These are phyloP conservation scores for Cynopterus sphinx DNA, from an alignment of 2,797 vertebrate genomes.

Conservation along the genomic window DNA sequence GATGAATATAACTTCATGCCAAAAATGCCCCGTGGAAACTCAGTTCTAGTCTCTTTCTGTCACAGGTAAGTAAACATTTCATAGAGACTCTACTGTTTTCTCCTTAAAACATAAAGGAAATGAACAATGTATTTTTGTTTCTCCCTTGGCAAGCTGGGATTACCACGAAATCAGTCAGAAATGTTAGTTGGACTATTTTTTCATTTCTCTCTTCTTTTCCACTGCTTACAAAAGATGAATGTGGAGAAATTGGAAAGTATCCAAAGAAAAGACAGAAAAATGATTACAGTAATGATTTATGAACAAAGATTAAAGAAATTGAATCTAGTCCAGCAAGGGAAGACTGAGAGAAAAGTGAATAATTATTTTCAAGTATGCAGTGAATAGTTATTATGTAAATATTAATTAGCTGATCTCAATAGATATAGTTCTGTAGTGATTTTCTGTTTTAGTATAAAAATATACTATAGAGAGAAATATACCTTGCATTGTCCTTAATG, in stretches of 20 bases:
- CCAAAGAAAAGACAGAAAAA: slow-evolving; percentile 23
- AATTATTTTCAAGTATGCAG: slow-evolving; percentile 23
- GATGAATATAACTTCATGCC: neutral
- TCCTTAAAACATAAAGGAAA: neutral
- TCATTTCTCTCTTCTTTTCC: neutral
- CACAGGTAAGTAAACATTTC: neutral
- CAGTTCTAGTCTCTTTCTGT: neutral
- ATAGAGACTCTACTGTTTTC: neutral
- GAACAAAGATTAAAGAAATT: slow-evolving; percentile 62
- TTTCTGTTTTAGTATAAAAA: neutral
- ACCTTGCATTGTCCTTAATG: accelerated
- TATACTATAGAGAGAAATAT: neutral
- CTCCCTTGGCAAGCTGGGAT: neutral
- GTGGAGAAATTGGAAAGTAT: neutral
- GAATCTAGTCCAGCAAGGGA: neutral
- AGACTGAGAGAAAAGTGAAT: slow-evolving; percentile 35
- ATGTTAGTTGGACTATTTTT: neutral
- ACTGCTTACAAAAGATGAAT: neutral
- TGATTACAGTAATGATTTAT: slow-evolving; percentile 27
- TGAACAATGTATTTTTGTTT: neutral
- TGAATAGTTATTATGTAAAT: neutral
- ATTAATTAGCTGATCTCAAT: neutral
- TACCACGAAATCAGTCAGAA: neutral
- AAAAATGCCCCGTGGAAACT: neutral
- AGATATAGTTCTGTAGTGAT: neutral